Evolutionary conservation across 2,797 vertebrate genomes (phyloP).

Genomic region (Morus bassanus): DNA sequence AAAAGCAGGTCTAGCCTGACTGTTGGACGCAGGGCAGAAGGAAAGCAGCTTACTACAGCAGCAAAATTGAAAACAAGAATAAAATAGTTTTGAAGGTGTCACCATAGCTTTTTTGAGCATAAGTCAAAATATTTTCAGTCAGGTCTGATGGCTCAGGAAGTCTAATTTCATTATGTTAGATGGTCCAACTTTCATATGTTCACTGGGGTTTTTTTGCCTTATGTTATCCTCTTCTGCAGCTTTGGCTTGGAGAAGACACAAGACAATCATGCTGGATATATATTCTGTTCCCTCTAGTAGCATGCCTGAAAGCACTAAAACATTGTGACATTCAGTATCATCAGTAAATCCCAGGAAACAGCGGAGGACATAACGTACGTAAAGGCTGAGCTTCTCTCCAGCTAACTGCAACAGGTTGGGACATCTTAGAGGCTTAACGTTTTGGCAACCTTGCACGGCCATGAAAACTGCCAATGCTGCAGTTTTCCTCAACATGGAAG

Average conservation of each 20-base stretch:
- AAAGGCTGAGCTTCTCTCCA: background rate
- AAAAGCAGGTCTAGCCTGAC: background rate
- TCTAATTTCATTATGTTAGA: background rate
- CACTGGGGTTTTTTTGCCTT: background rate
- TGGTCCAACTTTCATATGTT: background rate
- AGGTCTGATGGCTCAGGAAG: background rate
- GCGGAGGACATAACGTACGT: accelerated
- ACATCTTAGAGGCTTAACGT: background rate
- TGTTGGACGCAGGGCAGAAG: background rate
- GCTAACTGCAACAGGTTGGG: background rate
- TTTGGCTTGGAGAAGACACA: too few relatives aligned
- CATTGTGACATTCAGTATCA: background rate
- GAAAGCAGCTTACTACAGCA: background rate
- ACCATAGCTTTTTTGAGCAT: background rate
- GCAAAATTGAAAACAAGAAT: background rate
- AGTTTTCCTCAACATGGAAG: background rate
- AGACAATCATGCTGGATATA: background rate
- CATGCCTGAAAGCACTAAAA: background rate
- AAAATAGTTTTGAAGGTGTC: background rate
- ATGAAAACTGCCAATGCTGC: background rate
- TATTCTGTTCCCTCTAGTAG: background rate
- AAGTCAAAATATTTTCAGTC: background rate
- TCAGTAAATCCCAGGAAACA: background rate
- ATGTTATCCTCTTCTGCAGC: too few relatives aligned
- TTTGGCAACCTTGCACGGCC: background rate